phyloP scores from a whole-genome alignment of 2,113 vertebrate species.

The Phocoena phocoena region DNA sequence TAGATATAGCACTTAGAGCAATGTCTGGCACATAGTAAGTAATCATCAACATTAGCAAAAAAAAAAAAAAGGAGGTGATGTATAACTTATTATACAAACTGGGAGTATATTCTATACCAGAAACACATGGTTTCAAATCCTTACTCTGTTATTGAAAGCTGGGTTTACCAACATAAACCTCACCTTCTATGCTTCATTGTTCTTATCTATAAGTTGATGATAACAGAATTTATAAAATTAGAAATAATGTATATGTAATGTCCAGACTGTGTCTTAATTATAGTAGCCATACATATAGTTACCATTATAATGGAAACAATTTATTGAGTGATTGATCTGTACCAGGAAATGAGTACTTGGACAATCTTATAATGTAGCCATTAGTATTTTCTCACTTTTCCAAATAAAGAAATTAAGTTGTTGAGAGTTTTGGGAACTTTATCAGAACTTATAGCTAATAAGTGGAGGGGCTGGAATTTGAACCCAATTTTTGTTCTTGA shows the following conservation, averaged over 20 bases:
- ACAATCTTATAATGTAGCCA: background rate
- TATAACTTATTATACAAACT: background rate
- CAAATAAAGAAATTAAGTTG: background rate
- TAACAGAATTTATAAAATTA: background rate
- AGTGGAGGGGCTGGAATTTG: background rate
- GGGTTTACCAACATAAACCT: background rate
- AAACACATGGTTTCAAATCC: background rate
- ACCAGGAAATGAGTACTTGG: background rate
- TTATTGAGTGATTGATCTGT: background rate
- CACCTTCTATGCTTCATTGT: background rate
- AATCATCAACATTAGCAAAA: background rate
- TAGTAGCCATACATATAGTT: background rate
- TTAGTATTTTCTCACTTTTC: background rate
- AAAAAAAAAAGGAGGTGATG: background rate
- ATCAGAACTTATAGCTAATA: background rate
- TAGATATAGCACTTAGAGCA: background rate
- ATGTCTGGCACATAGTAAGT: background rate
- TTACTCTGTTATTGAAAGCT: background rate
- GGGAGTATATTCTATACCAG: background rate
- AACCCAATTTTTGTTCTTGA: background rate
- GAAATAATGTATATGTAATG: background rate
- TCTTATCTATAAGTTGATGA: background rate
- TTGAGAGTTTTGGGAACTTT: background rate
- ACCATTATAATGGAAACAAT: background rate
- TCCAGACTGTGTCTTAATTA: background rate